Conservation (phyloP, 2,888 invertebrate species). For the Drosophila sordidula region DNA sequence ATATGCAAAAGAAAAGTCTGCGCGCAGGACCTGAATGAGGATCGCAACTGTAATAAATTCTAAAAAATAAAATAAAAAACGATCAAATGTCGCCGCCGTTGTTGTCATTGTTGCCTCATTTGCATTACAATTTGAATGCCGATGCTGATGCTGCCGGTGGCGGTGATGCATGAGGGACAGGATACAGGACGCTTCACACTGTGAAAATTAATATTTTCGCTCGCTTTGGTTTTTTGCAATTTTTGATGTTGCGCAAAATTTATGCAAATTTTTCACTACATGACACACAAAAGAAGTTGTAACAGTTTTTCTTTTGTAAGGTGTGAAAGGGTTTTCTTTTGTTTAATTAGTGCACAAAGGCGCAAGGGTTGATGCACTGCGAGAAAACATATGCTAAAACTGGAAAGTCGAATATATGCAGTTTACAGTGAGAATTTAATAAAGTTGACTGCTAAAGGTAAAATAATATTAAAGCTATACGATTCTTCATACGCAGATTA, state of each 20-base stretch:
- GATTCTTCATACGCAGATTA: no score
- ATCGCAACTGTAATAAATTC: conserved; percentile 31
- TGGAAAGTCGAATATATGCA: background rate
- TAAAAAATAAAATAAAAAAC: conserved; percentile 52
- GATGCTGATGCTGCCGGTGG: conserved; percentile 1
- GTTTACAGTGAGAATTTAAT: background rate
- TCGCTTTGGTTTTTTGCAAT: conserved; percentile 61
- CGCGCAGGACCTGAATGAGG: conserved; percentile 39
- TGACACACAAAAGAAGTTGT: conserved; percentile 68
- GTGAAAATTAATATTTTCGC: conserved; percentile 83
- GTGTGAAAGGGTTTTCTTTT: conserved; percentile 77
- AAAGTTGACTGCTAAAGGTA: background rate
- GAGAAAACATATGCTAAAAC: conserved; percentile 12
- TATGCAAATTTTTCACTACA: conserved; percentile 76
- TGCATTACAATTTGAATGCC: conserved; percentile 80
- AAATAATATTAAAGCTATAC: background rate
- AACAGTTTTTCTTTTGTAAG: conserved; percentile 61
- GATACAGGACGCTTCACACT: conserved; percentile 69
- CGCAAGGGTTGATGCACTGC: conserved; percentile 36
- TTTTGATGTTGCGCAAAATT: conserved; percentile 70
- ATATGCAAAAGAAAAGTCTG: conserved; percentile 58
- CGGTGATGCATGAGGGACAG: conserved; percentile 2
- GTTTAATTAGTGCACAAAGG: conserved; percentile 71
- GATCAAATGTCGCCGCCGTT: conserved; percentile 76
- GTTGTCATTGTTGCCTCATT: conserved; percentile 78